Conservation (phyloP, 1,140 invertebrate genomes). For the Caenorhabditis elegans region WBcel235 BX284605.5:6528501-6529000, state of each 20-base stretch:
- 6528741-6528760: background rate
- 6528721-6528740: background rate
- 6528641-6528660: background rate
- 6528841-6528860: slow-evolving; percentile 25
- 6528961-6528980: slow-evolving; percentile 6
- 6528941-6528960: background rate
- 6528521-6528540: too few species aligned
- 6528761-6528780: slow-evolving; percentile 17
- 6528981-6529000: background rate
- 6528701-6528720: background rate
- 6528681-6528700: background rate
- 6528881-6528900: slow-evolving; percentile 28
- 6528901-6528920: background rate
- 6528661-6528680: background rate
- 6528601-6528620: too few species aligned
- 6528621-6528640: background rate
- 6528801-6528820: slow-evolving; percentile 16
- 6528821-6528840: slow-evolving; percentile 12
- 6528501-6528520: too few species aligned
- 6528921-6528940: background rate
- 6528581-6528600: too few species aligned
- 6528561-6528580: too few species aligned
- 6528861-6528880: slow-evolving; percentile 29
- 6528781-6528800: slow-evolving; percentile 32
- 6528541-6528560: too few species aligned